Evolutionary conservation across 2,888 invertebrate species (phyloP), one percentile per base, ranked within the genome.

Genomic region (Axea sp.): DNA sequence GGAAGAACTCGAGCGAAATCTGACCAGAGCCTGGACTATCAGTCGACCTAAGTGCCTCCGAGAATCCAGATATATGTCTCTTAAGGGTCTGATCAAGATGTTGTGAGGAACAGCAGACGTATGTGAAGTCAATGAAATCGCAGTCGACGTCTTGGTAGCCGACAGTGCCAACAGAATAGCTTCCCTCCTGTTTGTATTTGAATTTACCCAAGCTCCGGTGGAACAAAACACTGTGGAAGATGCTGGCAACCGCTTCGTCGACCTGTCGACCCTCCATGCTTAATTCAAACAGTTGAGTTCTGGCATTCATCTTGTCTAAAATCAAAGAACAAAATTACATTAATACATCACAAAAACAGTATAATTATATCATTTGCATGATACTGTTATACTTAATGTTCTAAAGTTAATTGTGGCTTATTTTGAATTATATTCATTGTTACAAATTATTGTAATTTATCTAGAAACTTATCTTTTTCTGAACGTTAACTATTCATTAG

Each of bases 131-230:
- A 82, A 99, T 95, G 87, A 97, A 97, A 88, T 99, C 96, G 90
- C 99, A 99, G 88, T 98, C 96, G 26, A 98, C 96, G 88, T 99
- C 99, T 79, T 95, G 94, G 85, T 97, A 96, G 76, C 98, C 98
- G 55, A 99, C 92, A 0, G 97, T 96, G 47, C 98, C 98, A 80
- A 99, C 95, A 12, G 97, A 96, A 88, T 98, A 99, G 88, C 94
- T 96, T 82, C 95, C 95, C 88, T 98, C 97, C 85, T 94, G 94
- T 88, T 94, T 95, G 89, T 97, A 99, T 65, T 94, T 93, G 89
- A 98, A 98, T 91, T 97, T 97, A 72, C 97, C 97, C 80, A 95
- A 91, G 69, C 95, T 94, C 73, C 97, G 92, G 88, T 97, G 96
- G 87, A 97, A 96, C 49, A 97, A 90, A 45, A 97, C 94, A 41